phyloP scores from a whole-genome alignment of 2,113 vertebrate species.

The Hemichromis elongatus region DNA sequence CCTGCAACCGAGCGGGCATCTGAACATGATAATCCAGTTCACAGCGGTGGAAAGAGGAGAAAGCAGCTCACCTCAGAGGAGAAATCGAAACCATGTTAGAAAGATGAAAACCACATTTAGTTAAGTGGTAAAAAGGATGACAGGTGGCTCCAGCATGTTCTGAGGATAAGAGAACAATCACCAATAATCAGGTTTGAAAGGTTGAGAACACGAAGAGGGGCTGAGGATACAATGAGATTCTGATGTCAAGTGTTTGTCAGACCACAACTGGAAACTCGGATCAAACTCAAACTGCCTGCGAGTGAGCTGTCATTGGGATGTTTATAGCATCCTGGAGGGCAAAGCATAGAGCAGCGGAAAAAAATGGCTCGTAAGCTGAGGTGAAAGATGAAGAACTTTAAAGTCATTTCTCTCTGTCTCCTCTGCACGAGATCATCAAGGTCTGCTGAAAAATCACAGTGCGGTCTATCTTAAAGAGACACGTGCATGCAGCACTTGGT shows the following conservation, averaged over 20 bases:
- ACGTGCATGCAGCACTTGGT: background rate
- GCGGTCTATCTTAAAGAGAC: background rate
- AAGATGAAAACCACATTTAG: slow-evolving; percentile 61
- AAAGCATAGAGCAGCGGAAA: background rate
- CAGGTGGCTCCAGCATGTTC: slow-evolving; percentile 36
- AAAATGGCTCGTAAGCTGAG: background rate
- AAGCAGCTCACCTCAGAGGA: background rate
- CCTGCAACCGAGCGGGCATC: background rate
- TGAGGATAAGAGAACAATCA: slow-evolving; percentile 39
- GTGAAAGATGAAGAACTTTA: background rate
- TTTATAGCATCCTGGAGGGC: background rate
- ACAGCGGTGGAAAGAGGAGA: slow-evolving; percentile 3
- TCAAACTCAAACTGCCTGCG: slow-evolving; percentile 13
- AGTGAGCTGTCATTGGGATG: background rate
- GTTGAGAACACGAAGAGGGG: slow-evolving; percentile 28
- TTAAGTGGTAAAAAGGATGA: slow-evolving; percentile 35
- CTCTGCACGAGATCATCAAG: background rate
- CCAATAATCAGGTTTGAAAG: slow-evolving; percentile 59
- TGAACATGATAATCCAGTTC: slow-evolving; percentile 9
- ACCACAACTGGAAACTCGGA: background rate
- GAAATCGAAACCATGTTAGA: slow-evolving; percentile 38
- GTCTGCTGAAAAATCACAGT: background rate
- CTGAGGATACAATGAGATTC: slow-evolving; percentile 26
- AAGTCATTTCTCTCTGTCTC: background rate
- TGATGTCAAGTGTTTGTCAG: slow-evolving; percentile 55